phyloP scores from a whole-genome alignment of 2,797 vertebrate genomes.

The Melanotaenia boesemani region DNA sequence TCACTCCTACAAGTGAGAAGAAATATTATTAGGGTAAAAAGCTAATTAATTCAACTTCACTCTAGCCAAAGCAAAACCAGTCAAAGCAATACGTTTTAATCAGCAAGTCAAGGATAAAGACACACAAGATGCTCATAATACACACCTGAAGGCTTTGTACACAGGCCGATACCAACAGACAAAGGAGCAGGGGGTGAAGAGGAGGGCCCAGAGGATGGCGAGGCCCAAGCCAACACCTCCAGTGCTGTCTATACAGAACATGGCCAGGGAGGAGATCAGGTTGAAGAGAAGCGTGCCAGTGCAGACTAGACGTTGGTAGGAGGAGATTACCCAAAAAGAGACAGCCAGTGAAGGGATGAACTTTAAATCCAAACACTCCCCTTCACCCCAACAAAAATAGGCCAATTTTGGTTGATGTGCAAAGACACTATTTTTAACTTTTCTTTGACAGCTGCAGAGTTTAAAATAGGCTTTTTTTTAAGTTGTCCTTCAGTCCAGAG shows the following conservation, averaged over 20 bases:
- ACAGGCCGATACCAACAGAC: conserved; percentile 96
- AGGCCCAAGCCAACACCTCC: conserved; percentile 89
- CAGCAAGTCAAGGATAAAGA: neutral
- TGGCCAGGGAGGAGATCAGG: conserved; percentile 89
- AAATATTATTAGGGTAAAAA: neutral
- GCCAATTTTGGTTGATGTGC: conserved; percentile 35
- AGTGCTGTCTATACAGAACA: conserved; percentile 84
- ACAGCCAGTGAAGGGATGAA: neutral
- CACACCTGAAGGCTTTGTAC: conserved; percentile 97
- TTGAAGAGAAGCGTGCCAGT: conserved; percentile 86
- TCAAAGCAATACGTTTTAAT: neutral
- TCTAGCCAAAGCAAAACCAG: neutral
- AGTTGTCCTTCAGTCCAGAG: neutral
- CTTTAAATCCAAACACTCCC: neutral
- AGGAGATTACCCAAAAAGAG: neutral
- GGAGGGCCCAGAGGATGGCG: conserved; percentile 93
- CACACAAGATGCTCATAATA: neutral
- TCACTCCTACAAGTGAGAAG: conserved; percentile 86
- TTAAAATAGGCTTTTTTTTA: neutral
- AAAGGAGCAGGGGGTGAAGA: conserved; percentile 96
- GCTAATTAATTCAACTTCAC: neutral
- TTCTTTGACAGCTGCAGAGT: neutral
- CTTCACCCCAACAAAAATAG: neutral
- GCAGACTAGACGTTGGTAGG: conserved; percentile 62
- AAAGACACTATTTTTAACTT: conserved; percentile 6